Evolutionary conservation across 2,888 invertebrate species (phyloP).

Genomic region (Chesias legatella): DNA sequence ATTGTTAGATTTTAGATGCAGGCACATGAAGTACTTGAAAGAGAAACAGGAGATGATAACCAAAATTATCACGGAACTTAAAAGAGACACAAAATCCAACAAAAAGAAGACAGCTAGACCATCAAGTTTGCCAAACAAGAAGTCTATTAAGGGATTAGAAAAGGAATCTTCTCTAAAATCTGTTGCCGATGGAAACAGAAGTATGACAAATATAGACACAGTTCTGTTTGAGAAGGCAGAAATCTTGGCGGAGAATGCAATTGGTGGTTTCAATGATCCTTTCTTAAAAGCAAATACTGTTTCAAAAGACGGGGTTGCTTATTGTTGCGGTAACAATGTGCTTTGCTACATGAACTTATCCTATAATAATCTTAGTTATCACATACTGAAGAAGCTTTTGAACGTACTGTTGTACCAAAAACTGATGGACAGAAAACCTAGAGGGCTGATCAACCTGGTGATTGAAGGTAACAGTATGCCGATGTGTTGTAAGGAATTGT

Average conservation of each 20-base stretch:
- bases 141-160: constrained; percentile 15
- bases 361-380: constrained; percentile 48
- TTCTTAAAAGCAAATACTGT: constrained; percentile 34
- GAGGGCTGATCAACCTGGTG: constrained; percentile 47
- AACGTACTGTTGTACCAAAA: constrained; percentile 43
- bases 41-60: constrained; percentile 34
- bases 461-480: constrained; percentile 59
- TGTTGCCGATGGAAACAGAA: constrained; percentile 28
- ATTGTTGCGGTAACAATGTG: constrained; percentile 50
- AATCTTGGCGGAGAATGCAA: constrained; percentile 26
- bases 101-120: constrained; percentile 29
- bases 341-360: constrained; percentile 51
- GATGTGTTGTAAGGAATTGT: constrained; percentile 38
- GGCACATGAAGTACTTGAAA: constrained; percentile 38
- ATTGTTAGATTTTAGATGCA: constrained; percentile 28
- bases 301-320: constrained; percentile 28
- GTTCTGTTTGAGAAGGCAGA: constrained; percentile 38
- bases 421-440: constrained; percentile 35
- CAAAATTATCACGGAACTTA: constrained; percentile 31
- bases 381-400: constrained; percentile 40
- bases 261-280: constrained; percentile 44
- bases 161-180: constrained; percentile 8
- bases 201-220: constrained; percentile 26
- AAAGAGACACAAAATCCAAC: constrained; percentile 25
- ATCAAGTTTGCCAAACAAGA: constrained; percentile 1